Evolutionary conservation across 2,888 invertebrate species (phyloP).

Genomic region (Sabatieria punctata): DNA sequence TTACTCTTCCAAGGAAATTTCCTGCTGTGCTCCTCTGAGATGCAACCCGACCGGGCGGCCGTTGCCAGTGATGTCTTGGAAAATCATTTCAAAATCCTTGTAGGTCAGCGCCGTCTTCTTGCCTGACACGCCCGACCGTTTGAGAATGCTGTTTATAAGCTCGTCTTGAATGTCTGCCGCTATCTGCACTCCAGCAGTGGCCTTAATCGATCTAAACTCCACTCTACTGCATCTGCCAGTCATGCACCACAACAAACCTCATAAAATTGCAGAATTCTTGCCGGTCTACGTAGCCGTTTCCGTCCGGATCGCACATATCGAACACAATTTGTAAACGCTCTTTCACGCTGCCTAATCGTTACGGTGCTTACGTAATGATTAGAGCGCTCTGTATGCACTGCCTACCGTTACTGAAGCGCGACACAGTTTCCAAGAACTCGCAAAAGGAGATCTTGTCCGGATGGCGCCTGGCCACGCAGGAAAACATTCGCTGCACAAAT

Average conservation of each 20-base stretch:
- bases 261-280: constrained; percentile 81
- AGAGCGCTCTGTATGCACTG: background rate
- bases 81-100: constrained; percentile 25
- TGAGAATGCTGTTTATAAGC: constrained; percentile 12
- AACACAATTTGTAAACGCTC: constrained; percentile 62
- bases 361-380: background rate
- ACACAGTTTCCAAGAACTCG: constrained; percentile 82
- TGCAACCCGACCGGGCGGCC: constrained; percentile 25
- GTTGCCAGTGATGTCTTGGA: constrained; percentile 15
- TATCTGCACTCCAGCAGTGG: constrained; percentile 24
- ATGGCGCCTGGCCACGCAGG: constrained; percentile 60
- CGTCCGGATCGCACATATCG: constrained; percentile 90
- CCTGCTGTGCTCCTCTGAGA: constrained; percentile 20
- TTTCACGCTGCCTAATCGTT: constrained; percentile 13
- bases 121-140: constrained; percentile 6
- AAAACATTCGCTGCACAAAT: constrained; percentile 91
- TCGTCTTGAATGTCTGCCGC: constrained; percentile 14
- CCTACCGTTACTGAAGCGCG: constrained; percentile 63
- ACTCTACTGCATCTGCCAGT: too few relatives aligned
- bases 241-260: constrained; percentile 38
- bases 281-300: constrained; percentile 82
- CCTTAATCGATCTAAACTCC: constrained; percentile 20
- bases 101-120: constrained; percentile 13
- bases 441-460: constrained; percentile 77
- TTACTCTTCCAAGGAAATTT: constrained; percentile 20